Evolutionary conservation across 2,888 invertebrate genomes (phyloP), one percentile per base, ranked within the genome.

Genomic region (Drosophila diplacantha): DNA sequence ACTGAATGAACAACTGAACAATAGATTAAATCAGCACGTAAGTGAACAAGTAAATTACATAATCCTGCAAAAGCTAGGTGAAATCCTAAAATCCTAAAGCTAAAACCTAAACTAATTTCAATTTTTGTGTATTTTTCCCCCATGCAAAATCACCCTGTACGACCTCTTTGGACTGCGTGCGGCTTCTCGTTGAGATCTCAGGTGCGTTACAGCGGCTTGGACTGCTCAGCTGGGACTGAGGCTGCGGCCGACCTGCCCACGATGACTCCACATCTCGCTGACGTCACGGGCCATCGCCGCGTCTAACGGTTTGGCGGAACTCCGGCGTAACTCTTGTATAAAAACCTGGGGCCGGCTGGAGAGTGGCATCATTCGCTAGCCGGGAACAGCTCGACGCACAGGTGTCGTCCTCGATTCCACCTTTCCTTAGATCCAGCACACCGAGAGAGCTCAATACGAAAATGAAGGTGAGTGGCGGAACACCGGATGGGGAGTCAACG

Each of bases 291-390:
- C 31, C 51, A 29, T 34, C 12, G 49, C 38, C 31, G 52, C 51
- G 57, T 72, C 70, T 83, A 77, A 83, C 79, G 83, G 83, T 65
- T 65, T 38, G 46, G 41, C 39, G 54, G 65, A 46, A 43, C 41
- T 44, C 53, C 64, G 52, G 41, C 51, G 37, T 38, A 41, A 44
- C 39, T 56, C 57, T 60, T 69, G 74, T 85, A 85, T 85, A 85
- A 83, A 85, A 86, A 75, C 64, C 50, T 51, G 55, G 54, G 64
- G 56, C 58, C 71, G 56, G 39, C 52, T 54, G 65, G 69, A 78
- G 76, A 74, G 73, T 71, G 61, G 32, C 72, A 84, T 83, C 86
- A 85, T 78, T 85, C 71, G 65, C 50, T 71, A 50, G 64, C 63
- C 73, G 67, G 75, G 69, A 75, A 63, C 74, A 74, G 72, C 56